phyloP scores from a whole-genome alignment of 92 coral and sea anemone genomes.

The Metridium senile region DNA sequence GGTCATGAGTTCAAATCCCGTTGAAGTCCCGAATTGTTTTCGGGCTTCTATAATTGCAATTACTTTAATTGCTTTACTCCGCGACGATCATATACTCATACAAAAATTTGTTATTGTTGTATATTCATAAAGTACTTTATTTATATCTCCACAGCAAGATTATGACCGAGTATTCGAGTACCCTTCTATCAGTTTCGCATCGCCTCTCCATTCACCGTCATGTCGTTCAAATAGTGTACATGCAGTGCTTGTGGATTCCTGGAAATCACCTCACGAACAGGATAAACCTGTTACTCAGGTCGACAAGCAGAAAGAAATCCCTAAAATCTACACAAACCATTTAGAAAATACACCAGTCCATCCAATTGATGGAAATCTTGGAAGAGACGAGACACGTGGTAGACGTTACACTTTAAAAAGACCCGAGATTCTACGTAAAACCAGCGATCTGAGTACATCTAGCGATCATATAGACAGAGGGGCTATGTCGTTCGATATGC shows the following conservation, averaged over 20 bases:
- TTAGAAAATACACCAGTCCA: neutral
- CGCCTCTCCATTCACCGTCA: constrained; percentile 35
- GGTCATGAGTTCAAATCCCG: no score
- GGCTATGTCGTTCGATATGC: constrained; percentile 55
- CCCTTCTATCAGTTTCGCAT: constrained; percentile 26
- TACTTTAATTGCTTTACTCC: no score
- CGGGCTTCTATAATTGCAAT: no score
- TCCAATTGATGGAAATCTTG: neutral
- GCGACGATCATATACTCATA: no score
- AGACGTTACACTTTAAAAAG: constrained; percentile 30
- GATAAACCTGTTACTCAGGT: constrained; percentile 18
- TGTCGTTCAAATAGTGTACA: constrained; percentile 37
- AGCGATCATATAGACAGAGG: constrained; percentile 83
- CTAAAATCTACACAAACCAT: constrained; percentile 27
- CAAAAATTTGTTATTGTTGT: neutral
- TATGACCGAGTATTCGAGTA: constrained; percentile 28
- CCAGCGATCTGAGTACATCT: constrained; percentile 51
- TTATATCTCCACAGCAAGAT: constrained; percentile 28
- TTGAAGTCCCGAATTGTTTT: no score
- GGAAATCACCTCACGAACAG: constrained; percentile 34
- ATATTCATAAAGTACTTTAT: neutral
- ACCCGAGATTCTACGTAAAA: constrained; percentile 25
- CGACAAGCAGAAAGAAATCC: constrained; percentile 23
- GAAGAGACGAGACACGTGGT: constrained; percentile 19
- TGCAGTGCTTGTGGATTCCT: constrained; percentile 58